Evolutionary conservation across 2,113 vertebrate genomes (phyloP).

Genomic region (Perccottus glenii): DNA sequence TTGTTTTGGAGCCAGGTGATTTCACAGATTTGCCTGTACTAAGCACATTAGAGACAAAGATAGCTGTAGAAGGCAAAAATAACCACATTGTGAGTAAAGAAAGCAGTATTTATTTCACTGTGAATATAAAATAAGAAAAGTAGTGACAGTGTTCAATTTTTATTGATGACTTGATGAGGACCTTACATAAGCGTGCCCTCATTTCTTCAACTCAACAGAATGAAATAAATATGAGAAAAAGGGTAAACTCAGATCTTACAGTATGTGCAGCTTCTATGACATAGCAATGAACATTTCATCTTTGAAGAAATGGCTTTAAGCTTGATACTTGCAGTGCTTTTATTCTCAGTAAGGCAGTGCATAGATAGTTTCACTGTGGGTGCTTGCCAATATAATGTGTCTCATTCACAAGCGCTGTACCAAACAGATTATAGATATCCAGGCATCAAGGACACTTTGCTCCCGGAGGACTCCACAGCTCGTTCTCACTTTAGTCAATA

Average conservation of each 20-base stretch:
- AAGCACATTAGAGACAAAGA: constrained; percentile 9
- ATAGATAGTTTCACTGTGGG: constrained; percentile 23
- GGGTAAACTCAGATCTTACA: constrained; percentile 53
- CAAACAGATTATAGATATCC: constrained; percentile 67
- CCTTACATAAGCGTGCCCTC: constrained; percentile 71
- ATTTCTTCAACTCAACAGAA: constrained; percentile 59
- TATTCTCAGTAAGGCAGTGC: constrained; percentile 30
- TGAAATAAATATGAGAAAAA: constrained; percentile 56
- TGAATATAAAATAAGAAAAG: constrained; percentile 61
- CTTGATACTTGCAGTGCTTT: constrained; percentile 10
- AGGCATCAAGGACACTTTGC: constrained; percentile 76
- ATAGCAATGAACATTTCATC: constrained; percentile 22
- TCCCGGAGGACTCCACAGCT: constrained; percentile 60
- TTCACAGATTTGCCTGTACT: constrained; percentile 7
- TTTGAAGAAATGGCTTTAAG: constrained; percentile 18
- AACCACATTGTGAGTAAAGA: constrained; percentile 16
- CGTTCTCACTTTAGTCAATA: constrained; percentile 75
- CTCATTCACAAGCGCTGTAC: constrained; percentile 37
- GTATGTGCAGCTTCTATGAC: constrained; percentile 39
- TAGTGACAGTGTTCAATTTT: constrained; percentile 62
- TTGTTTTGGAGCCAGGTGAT: constrained; percentile 12
- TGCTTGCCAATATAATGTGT: constrained; percentile 39
- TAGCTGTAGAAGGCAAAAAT: constrained; percentile 7
- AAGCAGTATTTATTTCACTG: constrained; percentile 29
- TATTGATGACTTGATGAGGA: constrained; percentile 58